Evolutionary conservation across 1,140 invertebrate genomes (phyloP), one percentile per base, ranked within the genome.

Genomic region (Coenobita brevimanus): DNA sequence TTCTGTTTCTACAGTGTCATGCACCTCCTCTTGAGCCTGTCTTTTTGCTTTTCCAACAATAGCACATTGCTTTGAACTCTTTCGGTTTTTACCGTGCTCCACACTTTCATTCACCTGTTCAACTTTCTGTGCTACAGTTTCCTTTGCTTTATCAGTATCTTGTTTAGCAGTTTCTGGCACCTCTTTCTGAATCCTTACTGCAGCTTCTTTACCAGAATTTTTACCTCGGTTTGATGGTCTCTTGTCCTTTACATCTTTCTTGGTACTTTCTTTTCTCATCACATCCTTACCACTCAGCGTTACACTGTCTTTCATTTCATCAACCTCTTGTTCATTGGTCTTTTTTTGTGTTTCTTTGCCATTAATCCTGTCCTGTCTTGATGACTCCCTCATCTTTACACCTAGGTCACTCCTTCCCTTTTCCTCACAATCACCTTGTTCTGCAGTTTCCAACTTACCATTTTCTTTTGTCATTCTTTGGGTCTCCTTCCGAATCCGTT

Each of bases 261-360:
- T 24, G 64, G 57, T 33, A 57, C 73, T 85, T 43, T 69, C 43
- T 57, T 62, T 27, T 89, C 85, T 78, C 3, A 71, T 75, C 57
- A 60, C 75, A 24, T 67, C 33, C 36, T 81, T 36, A 67, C 21
- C 64, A 15, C 17, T 43, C 13, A 62, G 76, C 27, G 60, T 89
- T 38, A 54, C 46, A 38, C 73, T 76, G 10, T 57, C 67, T 30
- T 50, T 43, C 30, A 46, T 54, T 54, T 89, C 33, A 73, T 86
- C 57, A 1, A 54, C 83, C 46, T 46, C 75, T 27, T 71, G 50
- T n/a, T 78, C 62, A 75, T 64, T 27, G 43, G 36, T 38, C 50
- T 21, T 17, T 69, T 17, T 50, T 50, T 50, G 46, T 50, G 46
- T 50, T 50, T 50, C 46, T 6, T 50, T 50, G 46, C 46, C 17